These are phyloP conservation scores for Zoanthus gigantus DNA, from an alignment of 92 coral and sea anemone species.

Conservation along the genomic window DNA sequence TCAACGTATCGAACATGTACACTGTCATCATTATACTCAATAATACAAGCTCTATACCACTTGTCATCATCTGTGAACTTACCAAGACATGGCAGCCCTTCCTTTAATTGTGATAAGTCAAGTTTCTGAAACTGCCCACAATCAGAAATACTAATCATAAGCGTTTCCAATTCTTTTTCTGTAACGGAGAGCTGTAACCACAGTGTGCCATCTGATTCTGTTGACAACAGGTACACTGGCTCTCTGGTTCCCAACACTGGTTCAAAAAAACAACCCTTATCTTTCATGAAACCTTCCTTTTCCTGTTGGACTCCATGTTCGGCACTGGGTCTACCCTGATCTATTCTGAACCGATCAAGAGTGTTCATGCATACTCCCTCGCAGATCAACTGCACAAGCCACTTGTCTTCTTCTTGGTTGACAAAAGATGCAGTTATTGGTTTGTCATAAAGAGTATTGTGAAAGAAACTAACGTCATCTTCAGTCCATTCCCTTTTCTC, in stretches of 20 bases:
- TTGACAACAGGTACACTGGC: slow-evolving; percentile 68
- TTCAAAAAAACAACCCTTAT: slow-evolving; percentile 34
- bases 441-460: slow-evolving; percentile 70
- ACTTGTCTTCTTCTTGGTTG: slow-evolving; percentile 57
- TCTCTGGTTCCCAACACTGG: slow-evolving; percentile 56
- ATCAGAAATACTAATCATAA: slow-evolving; percentile 83
- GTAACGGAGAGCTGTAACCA: slow-evolving; percentile 77
- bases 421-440: slow-evolving; percentile 78
- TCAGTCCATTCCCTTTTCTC: slow-evolving; percentile 64
- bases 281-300: slow-evolving; percentile 6
- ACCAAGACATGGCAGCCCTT: slow-evolving; percentile 66
- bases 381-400: slow-evolving; percentile 79
- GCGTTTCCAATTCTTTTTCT: slow-evolving; percentile 66
- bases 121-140: not conserved
- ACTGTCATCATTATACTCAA: slow-evolving; percentile 47
- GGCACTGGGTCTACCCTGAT: not conserved
- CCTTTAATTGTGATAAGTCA: slow-evolving; percentile 17
- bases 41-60: slow-evolving; percentile 83
- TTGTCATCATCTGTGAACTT: slow-evolving; percentile 79
- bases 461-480: slow-evolving; percentile 56
- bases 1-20: slow-evolving; percentile 79
- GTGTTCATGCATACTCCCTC: slow-evolving; percentile 59
- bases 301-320: slow-evolving; percentile 3
- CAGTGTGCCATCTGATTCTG: slow-evolving; percentile 71
- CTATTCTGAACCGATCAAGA: slow-evolving; percentile 8